Conservation (phyloP, 1,140 invertebrate genomes). For the Myzus persicae region DNA sequence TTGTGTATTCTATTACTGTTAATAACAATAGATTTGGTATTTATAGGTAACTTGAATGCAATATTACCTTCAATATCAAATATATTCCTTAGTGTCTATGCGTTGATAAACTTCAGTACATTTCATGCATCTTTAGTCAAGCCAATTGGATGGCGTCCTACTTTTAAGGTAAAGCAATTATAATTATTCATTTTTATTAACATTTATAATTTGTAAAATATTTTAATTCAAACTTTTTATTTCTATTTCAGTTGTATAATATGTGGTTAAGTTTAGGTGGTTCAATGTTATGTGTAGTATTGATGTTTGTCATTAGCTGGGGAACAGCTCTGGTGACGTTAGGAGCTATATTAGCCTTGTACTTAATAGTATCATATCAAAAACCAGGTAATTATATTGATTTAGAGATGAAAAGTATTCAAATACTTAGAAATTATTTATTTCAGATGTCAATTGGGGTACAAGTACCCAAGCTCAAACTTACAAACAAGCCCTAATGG, state of each 20-base stretch:
- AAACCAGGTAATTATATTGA: slow-evolving; percentile 77
- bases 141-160: slow-evolving; percentile 86
- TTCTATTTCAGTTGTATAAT: slow-evolving; percentile 84
- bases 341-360: slow-evolving; percentile 85
- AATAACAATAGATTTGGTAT: slow-evolving; percentile 54
- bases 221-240: slow-evolving; percentile 23
- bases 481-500: slow-evolving; percentile 88
- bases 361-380: slow-evolving; percentile 87
- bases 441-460: slow-evolving; percentile 95
- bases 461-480: slow-evolving; percentile 96
- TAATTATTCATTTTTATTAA: slow-evolving; percentile 60
- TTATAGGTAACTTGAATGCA: slow-evolving; percentile 82
- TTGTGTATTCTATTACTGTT: not conserved
- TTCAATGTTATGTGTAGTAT: slow-evolving; percentile 85
- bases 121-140: slow-evolving; percentile 88
- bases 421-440: slow-evolving; percentile 59
- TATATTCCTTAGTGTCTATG: slow-evolving; percentile 95
- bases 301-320: slow-evolving; percentile 97
- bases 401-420: not conserved
- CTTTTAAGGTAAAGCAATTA: slow-evolving; percentile 75
- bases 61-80: slow-evolving; percentile 96
- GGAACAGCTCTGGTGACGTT: slow-evolving; percentile 89
- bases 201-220: not conserved
- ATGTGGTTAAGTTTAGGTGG: slow-evolving; percentile 90
- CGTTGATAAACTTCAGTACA: slow-evolving; percentile 95